phyloP scores from a whole-genome alignment of 2,888 invertebrate genomes.

The Drosophila birchii region DNA sequence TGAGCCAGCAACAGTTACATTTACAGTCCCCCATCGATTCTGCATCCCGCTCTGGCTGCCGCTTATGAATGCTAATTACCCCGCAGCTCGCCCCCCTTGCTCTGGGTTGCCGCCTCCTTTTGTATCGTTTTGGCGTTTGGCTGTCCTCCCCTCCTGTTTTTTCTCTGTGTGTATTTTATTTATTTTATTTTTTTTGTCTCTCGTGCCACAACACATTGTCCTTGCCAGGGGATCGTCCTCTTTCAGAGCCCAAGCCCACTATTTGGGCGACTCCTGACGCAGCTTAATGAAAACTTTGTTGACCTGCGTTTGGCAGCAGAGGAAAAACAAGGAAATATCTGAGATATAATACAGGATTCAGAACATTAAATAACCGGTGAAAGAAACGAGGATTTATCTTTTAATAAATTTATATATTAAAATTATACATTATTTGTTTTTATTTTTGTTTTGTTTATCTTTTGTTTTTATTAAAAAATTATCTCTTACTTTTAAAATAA shows the following conservation, averaged over 20 bases:
- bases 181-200: conserved; percentile 67
- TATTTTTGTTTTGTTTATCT: not conserved
- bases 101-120: conserved; percentile 42
- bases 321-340: conserved; percentile 16
- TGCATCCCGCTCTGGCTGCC: conserved; percentile 59
- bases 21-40: conserved; percentile 60
- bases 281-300: conserved; percentile 75
- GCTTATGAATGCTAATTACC: conserved; percentile 79
- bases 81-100: conserved; percentile 32
- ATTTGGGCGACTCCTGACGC: conserved; percentile 52
- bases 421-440: too few species aligned
- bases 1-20: conserved; percentile 75
- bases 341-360: not conserved
- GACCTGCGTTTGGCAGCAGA: conserved; percentile 71
- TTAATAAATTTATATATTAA: too few species aligned
- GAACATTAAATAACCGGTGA: conserved; percentile 3
- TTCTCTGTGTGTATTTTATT: conserved; percentile 58
- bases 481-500: not conserved
- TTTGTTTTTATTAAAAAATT: not conserved
- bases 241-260: conserved; percentile 24
- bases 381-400: not conserved
- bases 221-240: conserved; percentile 41
- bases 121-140: conserved; percentile 5
- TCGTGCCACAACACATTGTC: conserved; percentile 53
- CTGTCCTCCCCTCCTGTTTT: not conserved